Evolutionary conservation across 2,888 invertebrate species (phyloP).

Genomic region (Lasiommata megera): DNA sequence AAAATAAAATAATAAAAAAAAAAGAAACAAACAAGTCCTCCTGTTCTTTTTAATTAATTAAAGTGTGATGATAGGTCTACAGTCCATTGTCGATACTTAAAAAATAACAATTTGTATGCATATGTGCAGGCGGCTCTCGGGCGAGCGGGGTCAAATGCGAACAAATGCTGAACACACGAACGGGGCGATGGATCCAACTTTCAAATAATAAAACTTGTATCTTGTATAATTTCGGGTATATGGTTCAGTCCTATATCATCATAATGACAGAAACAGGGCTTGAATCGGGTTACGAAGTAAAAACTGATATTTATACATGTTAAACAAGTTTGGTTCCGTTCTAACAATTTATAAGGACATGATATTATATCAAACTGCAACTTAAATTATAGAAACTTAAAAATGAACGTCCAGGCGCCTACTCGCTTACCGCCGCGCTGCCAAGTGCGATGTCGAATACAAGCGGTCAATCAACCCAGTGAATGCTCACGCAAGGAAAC

Average conservation of each 20-base stretch:
- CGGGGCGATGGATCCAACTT: conserved; percentile 22
- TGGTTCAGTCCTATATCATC: background rate
- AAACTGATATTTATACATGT: too few relatives aligned
- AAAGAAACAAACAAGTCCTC: conserved; percentile 59
- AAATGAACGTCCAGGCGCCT: too few relatives aligned
- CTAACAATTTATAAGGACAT: too few relatives aligned
- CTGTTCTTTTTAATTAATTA: conserved; percentile 57
- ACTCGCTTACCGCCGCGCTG: too few relatives aligned
- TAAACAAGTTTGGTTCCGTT: too few relatives aligned
- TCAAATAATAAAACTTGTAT: background rate
- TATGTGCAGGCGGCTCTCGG: conserved; percentile 35
- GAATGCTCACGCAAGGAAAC: too few relatives aligned
- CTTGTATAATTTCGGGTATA: too few relatives aligned
- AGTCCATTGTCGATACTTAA: conserved; percentile 74
- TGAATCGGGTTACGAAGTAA: too few relatives aligned
- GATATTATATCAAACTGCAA: too few relatives aligned
- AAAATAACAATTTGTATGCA: conserved; percentile 68
- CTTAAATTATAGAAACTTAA: too few relatives aligned
- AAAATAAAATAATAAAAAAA: conserved; percentile 59
- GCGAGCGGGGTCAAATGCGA: conserved; percentile 49
- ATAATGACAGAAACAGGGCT: background rate
- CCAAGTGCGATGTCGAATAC: too few relatives aligned
- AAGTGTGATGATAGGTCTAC: conserved; percentile 79
- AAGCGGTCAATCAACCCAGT: too few relatives aligned
- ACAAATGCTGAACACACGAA: conserved; percentile 51